Base-by-base conservation (phyloP, 92 coral and sea anemone species). In the Porites lobata region DNA sequence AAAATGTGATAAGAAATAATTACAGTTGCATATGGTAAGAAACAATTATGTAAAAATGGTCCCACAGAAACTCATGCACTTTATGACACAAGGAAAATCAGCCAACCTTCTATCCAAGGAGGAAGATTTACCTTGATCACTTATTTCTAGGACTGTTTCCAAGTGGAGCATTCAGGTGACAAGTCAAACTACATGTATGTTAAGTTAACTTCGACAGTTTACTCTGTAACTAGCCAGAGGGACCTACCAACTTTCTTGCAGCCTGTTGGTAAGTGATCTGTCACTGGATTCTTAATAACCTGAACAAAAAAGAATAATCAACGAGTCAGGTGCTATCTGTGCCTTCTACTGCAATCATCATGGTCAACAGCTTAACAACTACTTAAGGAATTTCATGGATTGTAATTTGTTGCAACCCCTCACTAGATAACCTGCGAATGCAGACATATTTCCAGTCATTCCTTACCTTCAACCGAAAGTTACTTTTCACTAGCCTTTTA, bases 231-330 rank as follows among this genome's bases (percentile, higher is more conserved):
- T 8, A 14, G 13, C 15, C 61, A 1, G 61, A 78, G 56, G 59
- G 54, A 71, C 94, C 10, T 82, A 93, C 99, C 99, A 47, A 95
- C 86, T 90, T 96, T 96, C 61, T 77, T 84, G 67, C 99, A 95
- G 9, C 99, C 99, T 59, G 99, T 93, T 50, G 99, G 99, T 73
- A 96, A 85, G 77, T 96, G 95, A 87, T 96, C 94, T 53, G 99
- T 96, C 6, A 96, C 98, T 3, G 99, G 99, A 86, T 96, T 96
- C 77, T 96, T 96, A 58, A 96, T 96, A 54, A 95, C 98, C 98
- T 67, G 64, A 76, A 3, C 56, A 88, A 81, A 38, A 72, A 13
- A 66, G 5, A 56, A 56, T 7, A 19, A 24, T 15, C 22, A 74
- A 7, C 50, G 7, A 43, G 75, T 50, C 18, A 9, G 9, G 1